Percentiles rank a stretch among this genome's conserved stretches.
phyloP scores from a whole-genome alignment of 2,797 vertebrate species.

The Acrossocheilus fasciatus region DNA sequence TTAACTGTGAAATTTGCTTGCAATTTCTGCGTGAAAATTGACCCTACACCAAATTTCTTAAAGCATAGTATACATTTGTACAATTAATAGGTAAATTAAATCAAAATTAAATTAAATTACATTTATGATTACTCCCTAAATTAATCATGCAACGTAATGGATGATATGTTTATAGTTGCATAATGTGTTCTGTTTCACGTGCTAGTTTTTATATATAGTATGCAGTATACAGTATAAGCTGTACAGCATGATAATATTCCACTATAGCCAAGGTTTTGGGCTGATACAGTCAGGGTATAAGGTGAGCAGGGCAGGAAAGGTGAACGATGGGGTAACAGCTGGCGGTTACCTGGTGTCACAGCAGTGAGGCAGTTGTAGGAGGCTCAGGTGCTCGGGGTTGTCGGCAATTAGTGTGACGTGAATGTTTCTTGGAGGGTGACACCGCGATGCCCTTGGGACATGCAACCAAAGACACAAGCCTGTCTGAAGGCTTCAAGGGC shows the following conservation, averaged over 20 bases:
- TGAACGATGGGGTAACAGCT: neutral
- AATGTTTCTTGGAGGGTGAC: conserved; percentile 37
- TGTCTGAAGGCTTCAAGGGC: conserved; percentile 18
- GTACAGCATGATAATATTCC: neutral
- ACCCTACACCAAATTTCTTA: neutral
- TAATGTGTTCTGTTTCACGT: neutral
- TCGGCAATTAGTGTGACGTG: neutral
- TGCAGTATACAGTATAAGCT: neutral
- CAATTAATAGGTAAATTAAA: neutral
- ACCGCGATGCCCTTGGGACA: conserved; percentile 46
- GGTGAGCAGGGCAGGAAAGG: neutral
- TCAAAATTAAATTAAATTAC: neutral
- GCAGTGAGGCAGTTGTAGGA: conserved; percentile 47
- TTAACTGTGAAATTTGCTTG: neutral
- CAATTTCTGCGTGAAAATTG: neutral
- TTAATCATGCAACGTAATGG: too few species aligned
- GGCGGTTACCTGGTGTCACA: conserved; percentile 66
- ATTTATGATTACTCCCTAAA: neutral
- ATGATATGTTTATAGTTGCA: neutral
- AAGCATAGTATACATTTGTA: neutral
- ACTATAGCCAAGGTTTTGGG: neutral
- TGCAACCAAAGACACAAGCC: neutral
- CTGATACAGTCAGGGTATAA: neutral
- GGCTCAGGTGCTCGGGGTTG: conserved; percentile 45
- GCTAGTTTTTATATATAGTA: neutral